These are phyloP conservation scores for Hippasteria phrygiana DNA, from an alignment of 53 echinoderm and acorn worm species.

Conservation along the genomic window DNA sequence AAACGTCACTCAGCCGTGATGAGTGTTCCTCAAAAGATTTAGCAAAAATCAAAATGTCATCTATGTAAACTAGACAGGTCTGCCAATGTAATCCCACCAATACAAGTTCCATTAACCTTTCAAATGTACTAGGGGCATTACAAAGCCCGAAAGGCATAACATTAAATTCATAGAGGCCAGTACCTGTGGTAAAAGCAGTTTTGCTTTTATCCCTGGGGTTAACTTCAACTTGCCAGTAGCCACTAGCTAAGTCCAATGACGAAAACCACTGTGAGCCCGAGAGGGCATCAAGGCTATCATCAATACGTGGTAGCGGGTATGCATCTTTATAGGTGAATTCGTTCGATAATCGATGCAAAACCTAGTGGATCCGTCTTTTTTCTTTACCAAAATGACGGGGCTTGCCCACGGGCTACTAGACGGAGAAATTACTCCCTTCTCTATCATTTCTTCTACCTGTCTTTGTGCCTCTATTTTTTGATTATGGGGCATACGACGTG, in stretches of 20 bases:
- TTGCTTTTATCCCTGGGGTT: constrained; percentile 31
- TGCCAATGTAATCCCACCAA: constrained; percentile 42
- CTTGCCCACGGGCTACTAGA: constrained; percentile 62
- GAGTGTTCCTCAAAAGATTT: constrained; percentile 38
- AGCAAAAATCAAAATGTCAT: constrained; percentile 70
- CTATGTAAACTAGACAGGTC: constrained; percentile 58
- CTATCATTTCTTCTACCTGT: constrained; percentile 46
- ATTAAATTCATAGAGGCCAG: constrained; percentile 70
- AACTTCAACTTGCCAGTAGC: constrained; percentile 57
- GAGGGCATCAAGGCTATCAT: constrained; percentile 62
- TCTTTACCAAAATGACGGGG: constrained; percentile 36
- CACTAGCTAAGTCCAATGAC: constrained; percentile 41
- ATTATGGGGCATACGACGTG: constrained; percentile 6
- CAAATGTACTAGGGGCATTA: constrained; percentile 67
- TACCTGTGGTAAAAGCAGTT: constrained; percentile 60
- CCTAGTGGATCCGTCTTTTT: no score
- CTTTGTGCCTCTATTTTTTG: constrained; percentile 46
- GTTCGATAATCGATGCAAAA: constrained; percentile 26
- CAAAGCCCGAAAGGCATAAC: constrained; percentile 63
- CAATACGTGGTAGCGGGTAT: constrained; percentile 38
- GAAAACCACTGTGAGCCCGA: constrained; percentile 48
- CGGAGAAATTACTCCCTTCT: constrained; percentile 37
- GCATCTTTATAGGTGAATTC: constrained; percentile 48
- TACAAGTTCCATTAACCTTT: constrained; percentile 60
- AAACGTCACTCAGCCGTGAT: constrained; percentile 31